phyloP scores from a whole-genome alignment of 2,888 invertebrate genomes.

The Hypolimnas misippus region DNA sequence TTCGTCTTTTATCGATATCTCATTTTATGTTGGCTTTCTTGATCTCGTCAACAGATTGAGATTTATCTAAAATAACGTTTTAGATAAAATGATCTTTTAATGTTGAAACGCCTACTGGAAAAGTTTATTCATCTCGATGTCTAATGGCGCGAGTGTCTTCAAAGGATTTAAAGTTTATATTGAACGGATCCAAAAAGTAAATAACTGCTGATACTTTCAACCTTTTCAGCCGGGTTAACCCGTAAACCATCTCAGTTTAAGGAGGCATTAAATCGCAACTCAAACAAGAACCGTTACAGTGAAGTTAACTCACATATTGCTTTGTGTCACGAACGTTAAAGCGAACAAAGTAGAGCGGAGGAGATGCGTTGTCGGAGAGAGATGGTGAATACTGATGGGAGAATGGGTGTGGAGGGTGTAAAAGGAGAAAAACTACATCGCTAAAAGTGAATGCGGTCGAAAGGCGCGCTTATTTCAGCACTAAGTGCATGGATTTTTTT shows the following conservation, averaged over 20 bases:
- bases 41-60: neutral
- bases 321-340: constrained; percentile 83
- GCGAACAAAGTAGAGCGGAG: constrained; percentile 70
- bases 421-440: constrained; percentile 84
- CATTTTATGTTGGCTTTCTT: neutral
- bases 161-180: constrained; percentile 76
- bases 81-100: constrained; percentile 37
- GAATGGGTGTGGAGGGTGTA: constrained; percentile 80
- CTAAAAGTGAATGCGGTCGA: constrained; percentile 85
- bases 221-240: constrained; percentile 80
- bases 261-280: constrained; percentile 84
- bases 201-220: constrained; percentile 77
- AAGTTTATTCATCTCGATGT: constrained; percentile 44
- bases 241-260: constrained; percentile 84
- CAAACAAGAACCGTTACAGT: constrained; percentile 83
- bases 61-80: constrained; percentile 30
- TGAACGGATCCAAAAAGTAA: constrained; percentile 77
- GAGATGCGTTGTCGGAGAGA: constrained; percentile 67
- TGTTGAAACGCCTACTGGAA: constrained; percentile 31
- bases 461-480: constrained; percentile 81
- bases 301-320: constrained; percentile 84
- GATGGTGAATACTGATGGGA: constrained; percentile 70
- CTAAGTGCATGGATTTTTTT: constrained; percentile 84
- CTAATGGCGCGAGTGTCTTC: constrained; percentile 62
- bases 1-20: neutral